A percentile compares a stretch with the other conserved stretches of the same genome.
phyloP scores from a whole-genome alignment of 2,888 invertebrate species.

The Agrilus biguttatus region DNA sequence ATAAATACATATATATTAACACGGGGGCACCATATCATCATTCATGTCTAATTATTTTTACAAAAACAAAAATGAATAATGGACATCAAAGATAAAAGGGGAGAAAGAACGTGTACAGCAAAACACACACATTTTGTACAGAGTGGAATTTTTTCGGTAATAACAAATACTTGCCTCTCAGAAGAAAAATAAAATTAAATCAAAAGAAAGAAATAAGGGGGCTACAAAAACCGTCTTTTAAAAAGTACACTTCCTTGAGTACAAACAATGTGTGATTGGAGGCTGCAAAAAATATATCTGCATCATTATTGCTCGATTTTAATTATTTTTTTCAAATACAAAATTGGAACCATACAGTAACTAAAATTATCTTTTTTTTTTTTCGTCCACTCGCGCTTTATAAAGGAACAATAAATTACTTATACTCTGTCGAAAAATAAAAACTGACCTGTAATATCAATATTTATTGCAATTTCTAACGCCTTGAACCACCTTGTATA shows the following conservation, averaged over 20 bases:
- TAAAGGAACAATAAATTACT: neutral
- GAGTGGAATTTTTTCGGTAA: no score
- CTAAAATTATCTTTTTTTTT: neutral
- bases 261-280: conserved; percentile 78
- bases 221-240: conserved; percentile 4
- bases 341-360: conserved; percentile 14
- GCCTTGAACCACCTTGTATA: neutral
- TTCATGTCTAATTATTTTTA: no score
- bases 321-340: conserved; percentile 1
- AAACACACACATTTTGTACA: no score
- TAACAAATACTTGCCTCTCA: conserved; percentile 3
- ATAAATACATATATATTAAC: no score
- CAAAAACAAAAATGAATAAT: no score
- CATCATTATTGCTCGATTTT: neutral
- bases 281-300: conserved; percentile 40
- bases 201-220: conserved; percentile 9
- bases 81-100: no score
- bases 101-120: no score
- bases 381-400: neutral
- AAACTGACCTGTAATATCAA: neutral
- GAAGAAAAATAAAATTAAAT: conserved; percentile 6
- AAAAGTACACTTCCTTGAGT: conserved; percentile 36
- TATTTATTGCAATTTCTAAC: neutral
- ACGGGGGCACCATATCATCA: no score
- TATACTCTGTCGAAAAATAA: no score